A percentile compares a stretch with the other conserved stretches of the same genome.
Evolutionary conservation across 1,140 invertebrate genomes (phyloP).

Genomic region (Plectus sambesii): DNA sequence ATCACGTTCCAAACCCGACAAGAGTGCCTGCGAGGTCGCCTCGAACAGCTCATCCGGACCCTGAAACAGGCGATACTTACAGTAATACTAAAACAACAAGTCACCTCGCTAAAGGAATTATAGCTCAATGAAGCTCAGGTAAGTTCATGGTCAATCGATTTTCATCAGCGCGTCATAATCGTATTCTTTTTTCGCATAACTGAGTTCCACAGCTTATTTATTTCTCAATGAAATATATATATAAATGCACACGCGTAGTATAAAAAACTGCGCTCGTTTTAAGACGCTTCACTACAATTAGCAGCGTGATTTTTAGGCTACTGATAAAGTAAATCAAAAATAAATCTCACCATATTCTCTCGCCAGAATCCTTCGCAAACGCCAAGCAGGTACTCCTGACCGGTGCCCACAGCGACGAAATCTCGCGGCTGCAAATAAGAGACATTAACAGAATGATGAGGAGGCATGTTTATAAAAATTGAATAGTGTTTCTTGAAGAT

Average conservation of each 20-base stretch:
- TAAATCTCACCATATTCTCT: constrained; percentile 25
- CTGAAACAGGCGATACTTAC: constrained; percentile 38
- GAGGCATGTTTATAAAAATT: too few species aligned
- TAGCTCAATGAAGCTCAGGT: neutral
- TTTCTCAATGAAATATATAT: too few species aligned
- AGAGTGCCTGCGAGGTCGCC: constrained; percentile 82
- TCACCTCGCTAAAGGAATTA: constrained; percentile 4
- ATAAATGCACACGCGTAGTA: too few species aligned
- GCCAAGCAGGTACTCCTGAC: constrained; percentile 80
- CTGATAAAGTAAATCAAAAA: too few species aligned
- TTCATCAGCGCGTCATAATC: too few species aligned
- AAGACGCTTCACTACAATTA: too few species aligned
- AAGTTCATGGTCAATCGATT: neutral
- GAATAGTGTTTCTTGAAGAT: too few species aligned
- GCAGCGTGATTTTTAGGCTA: too few species aligned
- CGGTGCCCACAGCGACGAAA: constrained; percentile 89
- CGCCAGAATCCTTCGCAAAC: constrained; percentile 72
- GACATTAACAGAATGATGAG: too few species aligned
- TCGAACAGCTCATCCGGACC: constrained; percentile 89
- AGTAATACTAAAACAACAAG: constrained; percentile 1
- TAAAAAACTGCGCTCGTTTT: too few species aligned
- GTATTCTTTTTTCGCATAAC: too few species aligned
- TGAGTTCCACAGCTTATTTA: too few species aligned
- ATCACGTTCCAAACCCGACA: constrained; percentile 92
- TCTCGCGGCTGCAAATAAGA: constrained; percentile 71